Percentiles rank a stretch among this genome's conserved stretches.
Conservation (phyloP, 2,797 vertebrate species). For the Xenops minutus region DNA sequence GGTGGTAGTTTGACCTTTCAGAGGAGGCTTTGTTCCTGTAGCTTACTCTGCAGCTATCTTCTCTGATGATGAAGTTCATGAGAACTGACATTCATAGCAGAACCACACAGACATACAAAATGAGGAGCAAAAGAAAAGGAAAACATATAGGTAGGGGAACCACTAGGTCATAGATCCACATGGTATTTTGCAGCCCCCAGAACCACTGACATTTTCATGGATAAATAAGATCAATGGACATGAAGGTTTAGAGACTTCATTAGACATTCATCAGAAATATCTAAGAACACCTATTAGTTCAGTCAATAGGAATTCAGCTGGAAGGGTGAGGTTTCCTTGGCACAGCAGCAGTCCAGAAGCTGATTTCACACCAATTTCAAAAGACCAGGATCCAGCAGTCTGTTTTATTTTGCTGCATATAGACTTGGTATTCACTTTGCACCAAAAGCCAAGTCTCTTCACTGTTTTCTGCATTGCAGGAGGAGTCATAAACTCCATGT, state of each 20-base stretch:
- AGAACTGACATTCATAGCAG: neutral
- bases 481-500: neutral
- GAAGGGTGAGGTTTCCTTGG: neutral
- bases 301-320: neutral
- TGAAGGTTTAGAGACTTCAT: neutral
- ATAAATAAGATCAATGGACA: neutral
- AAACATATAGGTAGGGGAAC: neutral
- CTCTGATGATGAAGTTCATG: fast-evolving
- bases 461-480: neutral
- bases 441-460: neutral
- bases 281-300: neutral
- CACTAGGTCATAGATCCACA: neutral
- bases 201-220: neutral
- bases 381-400: neutral
- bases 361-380: neutral
- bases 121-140: neutral
- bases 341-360: neutral
- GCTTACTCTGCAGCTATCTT: neutral
- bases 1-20: neutral
- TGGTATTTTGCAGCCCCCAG: neutral
- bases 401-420: neutral
- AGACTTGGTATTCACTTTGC: neutral
- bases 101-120: neutral
- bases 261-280: neutral
- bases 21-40: neutral